phyloP scores from a whole-genome alignment of 2,797 vertebrate species.

The Pogonophryne albipinna region DNA sequence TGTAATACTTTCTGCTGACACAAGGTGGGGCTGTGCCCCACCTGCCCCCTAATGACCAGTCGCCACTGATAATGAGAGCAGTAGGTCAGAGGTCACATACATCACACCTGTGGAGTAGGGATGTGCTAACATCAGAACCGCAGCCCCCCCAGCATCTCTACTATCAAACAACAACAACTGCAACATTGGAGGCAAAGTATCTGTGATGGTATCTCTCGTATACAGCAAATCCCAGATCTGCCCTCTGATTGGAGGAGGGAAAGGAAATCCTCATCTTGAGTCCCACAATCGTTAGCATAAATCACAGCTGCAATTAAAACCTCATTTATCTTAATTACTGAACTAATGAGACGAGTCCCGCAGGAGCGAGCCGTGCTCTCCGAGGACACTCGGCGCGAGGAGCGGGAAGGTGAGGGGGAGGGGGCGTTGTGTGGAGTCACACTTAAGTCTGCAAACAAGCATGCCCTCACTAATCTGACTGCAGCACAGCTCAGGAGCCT shows the following conservation, averaged over 20 bases:
- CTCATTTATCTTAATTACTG: conserved; percentile 90
- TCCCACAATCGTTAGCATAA: conserved; percentile 86
- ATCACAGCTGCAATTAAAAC: conserved; percentile 88
- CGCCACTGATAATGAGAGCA: too few species aligned
- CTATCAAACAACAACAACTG: conserved; percentile 59
- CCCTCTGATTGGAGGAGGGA: conserved; percentile 72
- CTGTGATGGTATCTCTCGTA: conserved; percentile 52
- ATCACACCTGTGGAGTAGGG: conserved; percentile 20
- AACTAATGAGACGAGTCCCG: conserved; percentile 88
- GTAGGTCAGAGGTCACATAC: conserved; percentile 45
- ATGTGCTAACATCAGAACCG: conserved; percentile 33
- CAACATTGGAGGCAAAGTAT: conserved; percentile 41
- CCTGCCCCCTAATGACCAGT: too few species aligned
- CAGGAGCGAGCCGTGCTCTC: conserved; percentile 76
- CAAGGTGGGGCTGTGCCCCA: too few species aligned
- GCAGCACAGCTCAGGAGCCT: conserved; percentile 32
- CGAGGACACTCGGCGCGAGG: conserved; percentile 75
- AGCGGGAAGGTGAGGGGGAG: conserved; percentile 40
- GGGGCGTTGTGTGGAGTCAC: conserved; percentile 50
- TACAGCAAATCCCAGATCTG: conserved; percentile 74
- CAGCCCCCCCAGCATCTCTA: conserved; percentile 10
- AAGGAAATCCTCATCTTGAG: conserved; percentile 79
- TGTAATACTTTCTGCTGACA: too few species aligned
- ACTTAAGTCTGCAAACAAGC: conserved; percentile 66
- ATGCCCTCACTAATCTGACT: conserved; percentile 51